Percentiles rank a stretch among this genome's conserved stretches.
Conservation (phyloP, 2,797 vertebrate species). For the Tokudaia muenninki region DNA sequence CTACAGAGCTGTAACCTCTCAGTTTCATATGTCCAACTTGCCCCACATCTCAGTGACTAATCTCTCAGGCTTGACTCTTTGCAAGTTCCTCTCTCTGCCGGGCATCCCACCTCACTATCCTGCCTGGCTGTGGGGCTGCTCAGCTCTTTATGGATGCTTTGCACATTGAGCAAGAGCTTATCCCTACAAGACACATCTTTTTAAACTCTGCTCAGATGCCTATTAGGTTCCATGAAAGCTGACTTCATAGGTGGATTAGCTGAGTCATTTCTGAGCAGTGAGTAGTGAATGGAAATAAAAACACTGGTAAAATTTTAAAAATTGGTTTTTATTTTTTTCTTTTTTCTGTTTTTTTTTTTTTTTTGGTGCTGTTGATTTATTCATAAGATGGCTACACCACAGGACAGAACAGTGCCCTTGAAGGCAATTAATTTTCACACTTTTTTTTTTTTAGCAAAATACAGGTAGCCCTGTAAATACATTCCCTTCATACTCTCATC, state of each 20-base stretch:
- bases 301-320: conserved; percentile 73
- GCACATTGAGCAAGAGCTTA: not conserved
- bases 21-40: not conserved
- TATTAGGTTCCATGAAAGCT: not conserved
- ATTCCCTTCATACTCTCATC: conserved; percentile 2
- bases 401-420: conserved; percentile 85
- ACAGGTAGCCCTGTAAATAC: conserved; percentile 71
- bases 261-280: not conserved
- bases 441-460: conserved; percentile 69
- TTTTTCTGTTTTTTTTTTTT: conserved; percentile 83
- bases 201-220: not conserved
- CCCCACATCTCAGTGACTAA: not conserved
- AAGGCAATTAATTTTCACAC: conserved; percentile 68
- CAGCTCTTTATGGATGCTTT: not conserved
- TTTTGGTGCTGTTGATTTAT: conserved; percentile 86
- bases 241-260: not conserved
- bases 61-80: not conserved
- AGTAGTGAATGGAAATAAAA: conserved; percentile 50
- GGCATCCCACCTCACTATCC: not conserved
- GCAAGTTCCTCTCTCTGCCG: too few species aligned
- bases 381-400: conserved; percentile 93
- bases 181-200: not conserved
- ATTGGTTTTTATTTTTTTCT: conserved; percentile 79
- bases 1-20: not conserved
- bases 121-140: not conserved